phyloP scores from a whole-genome alignment of 1,140 invertebrate genomes.

The Trinorchestia longiramus region DNA sequence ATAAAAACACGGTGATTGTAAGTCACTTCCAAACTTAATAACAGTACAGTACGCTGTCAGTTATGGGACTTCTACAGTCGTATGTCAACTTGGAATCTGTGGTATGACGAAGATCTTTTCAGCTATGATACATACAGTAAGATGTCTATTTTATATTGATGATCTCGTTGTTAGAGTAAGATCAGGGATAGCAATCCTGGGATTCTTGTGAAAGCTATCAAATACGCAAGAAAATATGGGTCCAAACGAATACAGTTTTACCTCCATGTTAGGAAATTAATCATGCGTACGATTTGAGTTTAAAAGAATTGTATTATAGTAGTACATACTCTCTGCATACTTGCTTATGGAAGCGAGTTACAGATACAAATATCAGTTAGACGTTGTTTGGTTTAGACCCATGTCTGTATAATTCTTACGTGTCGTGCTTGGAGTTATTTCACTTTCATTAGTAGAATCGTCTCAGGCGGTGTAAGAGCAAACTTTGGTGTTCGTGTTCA shows the following conservation, averaged over 20 bases:
- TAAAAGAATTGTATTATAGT: not conserved
- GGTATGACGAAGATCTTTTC: not conserved
- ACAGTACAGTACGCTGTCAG: not conserved
- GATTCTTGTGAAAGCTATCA: not conserved
- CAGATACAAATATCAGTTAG: not conserved
- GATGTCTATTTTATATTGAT: no score
- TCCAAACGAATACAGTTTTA: not conserved
- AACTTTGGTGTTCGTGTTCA: not conserved
- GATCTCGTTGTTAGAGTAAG: not conserved
- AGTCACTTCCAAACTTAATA: not conserved
- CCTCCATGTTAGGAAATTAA: not conserved
- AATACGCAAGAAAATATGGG: not conserved
- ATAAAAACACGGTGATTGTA: not conserved
- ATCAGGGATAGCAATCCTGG: not conserved
- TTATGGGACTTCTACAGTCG: not conserved
- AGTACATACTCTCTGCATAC: not conserved
- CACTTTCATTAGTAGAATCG: not conserved
- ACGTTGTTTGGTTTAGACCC: not conserved
- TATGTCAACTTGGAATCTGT: not conserved
- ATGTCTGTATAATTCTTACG: not conserved
- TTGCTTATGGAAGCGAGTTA: not conserved
- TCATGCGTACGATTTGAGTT: not conserved
- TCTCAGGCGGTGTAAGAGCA: not conserved
- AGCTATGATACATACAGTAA: not conserved
- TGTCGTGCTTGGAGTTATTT: not conserved